phyloP scores from a whole-genome alignment of 2,113 vertebrate species.

The Phoenicopterus ruber region DNA sequence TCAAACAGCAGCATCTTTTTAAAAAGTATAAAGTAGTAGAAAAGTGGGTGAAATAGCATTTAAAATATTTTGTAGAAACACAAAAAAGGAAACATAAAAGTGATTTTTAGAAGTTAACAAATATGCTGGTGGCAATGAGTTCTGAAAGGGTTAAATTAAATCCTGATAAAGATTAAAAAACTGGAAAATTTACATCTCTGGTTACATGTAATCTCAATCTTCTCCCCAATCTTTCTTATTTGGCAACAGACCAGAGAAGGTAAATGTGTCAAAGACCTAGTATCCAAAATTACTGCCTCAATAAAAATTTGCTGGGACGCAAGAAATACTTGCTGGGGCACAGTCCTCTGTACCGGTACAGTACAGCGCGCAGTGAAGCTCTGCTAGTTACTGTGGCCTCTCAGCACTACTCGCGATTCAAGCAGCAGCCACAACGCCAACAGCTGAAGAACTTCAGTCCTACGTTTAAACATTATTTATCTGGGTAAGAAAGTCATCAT shows the following conservation, averaged over 20 bases:
- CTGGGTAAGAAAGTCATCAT: background rate
- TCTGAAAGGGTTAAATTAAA: background rate
- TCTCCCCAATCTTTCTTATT: background rate
- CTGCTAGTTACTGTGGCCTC: background rate
- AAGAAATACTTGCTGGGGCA: background rate
- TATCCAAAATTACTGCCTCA: background rate
- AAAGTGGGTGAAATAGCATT: background rate
- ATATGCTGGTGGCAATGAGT: background rate
- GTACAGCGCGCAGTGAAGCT: background rate
- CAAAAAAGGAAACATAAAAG: background rate
- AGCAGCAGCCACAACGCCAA: background rate
- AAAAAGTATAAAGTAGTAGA: background rate
- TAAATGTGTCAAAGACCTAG: background rate
- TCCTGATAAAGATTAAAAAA: too few relatives aligned
- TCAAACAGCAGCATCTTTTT: background rate
- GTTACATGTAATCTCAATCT: background rate
- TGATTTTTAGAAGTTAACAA: background rate
- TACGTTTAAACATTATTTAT: background rate
- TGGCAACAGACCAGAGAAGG: background rate
- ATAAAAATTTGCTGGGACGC: background rate
- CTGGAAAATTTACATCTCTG: background rate
- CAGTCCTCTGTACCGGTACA: background rate
- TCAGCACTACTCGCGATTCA: background rate
- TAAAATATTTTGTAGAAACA: background rate
- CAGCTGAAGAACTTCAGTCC: background rate